These are phyloP conservation scores for Falco peregrinus DNA, from an alignment of 2,797 vertebrate species.

Conservation along the genomic window DNA sequence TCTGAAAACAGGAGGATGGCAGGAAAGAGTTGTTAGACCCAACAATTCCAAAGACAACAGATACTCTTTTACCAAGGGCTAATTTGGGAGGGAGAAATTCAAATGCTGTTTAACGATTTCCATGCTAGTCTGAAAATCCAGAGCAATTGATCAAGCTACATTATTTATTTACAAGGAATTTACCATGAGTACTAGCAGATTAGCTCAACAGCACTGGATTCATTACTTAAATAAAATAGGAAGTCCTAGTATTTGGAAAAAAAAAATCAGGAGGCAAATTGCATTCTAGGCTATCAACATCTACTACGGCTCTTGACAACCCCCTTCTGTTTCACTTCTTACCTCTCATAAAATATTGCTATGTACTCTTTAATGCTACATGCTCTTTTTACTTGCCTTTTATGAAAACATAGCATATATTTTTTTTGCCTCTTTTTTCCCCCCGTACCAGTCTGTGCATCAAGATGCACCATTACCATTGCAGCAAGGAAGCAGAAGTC, in stretches of 20 bases:
- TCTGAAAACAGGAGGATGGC: not conserved
- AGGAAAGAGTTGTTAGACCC: not conserved
- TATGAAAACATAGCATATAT: not conserved
- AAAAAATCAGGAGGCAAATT: not conserved
- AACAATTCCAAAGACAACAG: not conserved
- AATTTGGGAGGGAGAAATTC: not conserved
- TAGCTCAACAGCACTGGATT: not conserved
- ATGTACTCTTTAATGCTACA: not conserved
- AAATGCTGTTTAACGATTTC: not conserved
- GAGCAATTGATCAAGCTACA: not conserved
- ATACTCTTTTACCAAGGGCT: not conserved
- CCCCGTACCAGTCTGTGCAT: not conserved
- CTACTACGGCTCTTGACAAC: not conserved
- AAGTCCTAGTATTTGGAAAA: not conserved
- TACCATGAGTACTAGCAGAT: not conserved
- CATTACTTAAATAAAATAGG: not conserved
- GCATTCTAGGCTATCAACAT: not conserved
- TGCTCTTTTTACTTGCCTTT: not conserved
- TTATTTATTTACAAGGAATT: not conserved
- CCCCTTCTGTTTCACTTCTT: not conserved
- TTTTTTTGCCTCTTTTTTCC: fast-evolving
- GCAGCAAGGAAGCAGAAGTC: not conserved
- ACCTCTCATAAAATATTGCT: not conserved
- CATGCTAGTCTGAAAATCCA: not conserved
- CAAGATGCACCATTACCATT: not conserved